These are phyloP conservation scores for Miniopterus natalensis DNA, from an alignment of 2,113 vertebrate genomes.

Conservation along the genomic window DNA sequence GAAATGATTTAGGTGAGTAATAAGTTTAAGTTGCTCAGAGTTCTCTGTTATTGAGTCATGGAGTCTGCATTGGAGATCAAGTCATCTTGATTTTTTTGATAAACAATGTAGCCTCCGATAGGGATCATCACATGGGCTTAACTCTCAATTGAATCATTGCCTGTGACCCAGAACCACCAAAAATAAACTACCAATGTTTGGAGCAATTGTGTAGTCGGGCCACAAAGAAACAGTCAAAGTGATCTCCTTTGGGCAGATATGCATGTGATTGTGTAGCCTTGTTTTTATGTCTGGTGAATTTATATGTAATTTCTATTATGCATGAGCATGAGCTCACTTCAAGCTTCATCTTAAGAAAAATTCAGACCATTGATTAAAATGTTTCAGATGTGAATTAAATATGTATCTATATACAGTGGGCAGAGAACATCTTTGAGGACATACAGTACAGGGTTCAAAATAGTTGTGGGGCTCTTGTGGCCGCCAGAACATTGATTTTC, in stretches of 20 bases:
- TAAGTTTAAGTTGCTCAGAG: not conserved
- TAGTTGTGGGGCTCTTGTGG: not conserved
- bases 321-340: not conserved
- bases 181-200: not conserved
- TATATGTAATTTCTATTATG: not conserved
- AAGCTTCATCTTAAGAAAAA: not conserved
- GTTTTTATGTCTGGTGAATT: not conserved
- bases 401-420: not conserved
- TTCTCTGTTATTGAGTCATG: not conserved
- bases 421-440: not conserved
- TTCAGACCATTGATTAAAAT: slow-evolving; percentile 20
- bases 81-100: not conserved
- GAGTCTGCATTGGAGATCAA: not conserved
- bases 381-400: not conserved
- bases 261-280: not conserved
- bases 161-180: not conserved
- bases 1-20: not conserved
- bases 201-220: not conserved
- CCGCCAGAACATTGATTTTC: not conserved
- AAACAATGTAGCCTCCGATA: not conserved
- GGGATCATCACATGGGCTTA: not conserved
- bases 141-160: not conserved
- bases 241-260: not conserved
- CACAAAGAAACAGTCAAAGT: not conserved
- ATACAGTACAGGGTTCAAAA: not conserved